phyloP scores from a whole-genome alignment of 2,888 invertebrate genomes.

The Nysson spinosus region DNA sequence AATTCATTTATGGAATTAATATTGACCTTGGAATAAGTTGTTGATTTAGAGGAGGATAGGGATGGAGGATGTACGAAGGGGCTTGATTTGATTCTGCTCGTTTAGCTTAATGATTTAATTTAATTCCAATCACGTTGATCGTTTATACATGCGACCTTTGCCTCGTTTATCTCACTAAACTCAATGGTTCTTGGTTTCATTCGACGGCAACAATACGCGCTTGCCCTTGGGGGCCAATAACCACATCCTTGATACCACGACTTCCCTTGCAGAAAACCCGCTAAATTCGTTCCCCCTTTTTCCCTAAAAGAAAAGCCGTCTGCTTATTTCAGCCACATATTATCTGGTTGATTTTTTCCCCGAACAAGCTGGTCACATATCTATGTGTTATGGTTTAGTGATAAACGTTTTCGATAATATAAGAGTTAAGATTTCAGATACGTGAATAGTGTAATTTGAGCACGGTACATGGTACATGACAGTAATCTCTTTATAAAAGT shows the following conservation, averaged over 20 bases:
- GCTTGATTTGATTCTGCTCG: too few species aligned
- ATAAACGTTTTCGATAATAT: conserved; percentile 29
- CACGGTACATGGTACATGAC: too few species aligned
- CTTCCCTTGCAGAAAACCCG: conserved; percentile 52
- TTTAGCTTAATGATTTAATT: conserved; percentile 19
- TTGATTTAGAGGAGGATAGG: too few species aligned
- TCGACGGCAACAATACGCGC: conserved; percentile 67
- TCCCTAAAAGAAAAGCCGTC: conserved; percentile 43
- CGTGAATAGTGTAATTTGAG: too few species aligned
- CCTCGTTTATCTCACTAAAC: conserved; percentile 68
- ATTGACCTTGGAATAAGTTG: too few species aligned
- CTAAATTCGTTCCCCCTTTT: conserved; percentile 45
- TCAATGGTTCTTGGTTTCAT: conserved; percentile 65
- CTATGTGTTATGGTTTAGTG: too few species aligned
- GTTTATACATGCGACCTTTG: conserved; percentile 57
- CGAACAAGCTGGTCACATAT: too few species aligned
- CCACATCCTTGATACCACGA: conserved; percentile 61
- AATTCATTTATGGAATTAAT: too few species aligned
- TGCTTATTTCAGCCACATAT: conserved; percentile 51
- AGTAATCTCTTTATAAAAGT: too few species aligned
- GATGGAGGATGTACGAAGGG: too few species aligned
- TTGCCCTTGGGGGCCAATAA: conserved; percentile 74
- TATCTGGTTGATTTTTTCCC: conserved; percentile 49
- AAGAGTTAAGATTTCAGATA: too few species aligned
- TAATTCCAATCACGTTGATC: conserved; percentile 44